Evolutionary conservation across 1,140 invertebrate species (phyloP).

Genomic region (Myzus persicae): DNA sequence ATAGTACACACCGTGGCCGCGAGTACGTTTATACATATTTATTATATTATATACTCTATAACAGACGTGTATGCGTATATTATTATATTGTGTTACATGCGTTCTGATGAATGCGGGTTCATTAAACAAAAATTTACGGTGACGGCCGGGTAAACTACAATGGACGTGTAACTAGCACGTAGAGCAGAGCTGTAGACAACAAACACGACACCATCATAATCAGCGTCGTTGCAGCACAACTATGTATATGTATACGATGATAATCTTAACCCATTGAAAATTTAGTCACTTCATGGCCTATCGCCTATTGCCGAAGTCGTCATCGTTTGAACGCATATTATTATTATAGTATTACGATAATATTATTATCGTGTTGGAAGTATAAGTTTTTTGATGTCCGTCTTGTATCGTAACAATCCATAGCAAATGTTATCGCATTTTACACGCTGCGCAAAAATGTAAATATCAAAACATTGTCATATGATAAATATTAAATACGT

Average conservation of each 20-base stretch:
- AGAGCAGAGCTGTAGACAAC: slow-evolving; percentile 17
- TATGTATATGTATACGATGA: slow-evolving; percentile 47
- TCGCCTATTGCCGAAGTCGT: background rate
- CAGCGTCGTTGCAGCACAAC: slow-evolving; percentile 13
- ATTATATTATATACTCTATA: background rate
- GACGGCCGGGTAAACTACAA: slow-evolving; percentile 37
- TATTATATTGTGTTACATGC: slow-evolving; percentile 12
- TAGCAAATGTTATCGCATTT: background rate
- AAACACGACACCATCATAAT: slow-evolving; percentile 24
- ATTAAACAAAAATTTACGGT: slow-evolving; percentile 46
- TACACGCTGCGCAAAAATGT: too few relatives aligned
- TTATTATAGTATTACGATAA: background rate
- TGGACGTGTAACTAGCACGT: slow-evolving; percentile 51
- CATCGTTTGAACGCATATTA: slow-evolving; percentile 14
- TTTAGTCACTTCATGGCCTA: slow-evolving; percentile 46
- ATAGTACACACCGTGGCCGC: background rate
- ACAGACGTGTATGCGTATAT: background rate
- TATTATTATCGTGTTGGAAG: background rate
- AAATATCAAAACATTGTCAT: background rate
- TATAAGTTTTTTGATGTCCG: background rate
- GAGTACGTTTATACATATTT: background rate
- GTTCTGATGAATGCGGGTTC: slow-evolving; percentile 49
- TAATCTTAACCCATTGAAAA: slow-evolving; percentile 53
- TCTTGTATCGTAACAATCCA: background rate
- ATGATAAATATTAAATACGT: background rate